Percentiles rank a stretch among this genome's conserved stretches.
Evolutionary conservation across 2,113 vertebrate species (phyloP).

Genomic region (Pandion haliaetus): DNA sequence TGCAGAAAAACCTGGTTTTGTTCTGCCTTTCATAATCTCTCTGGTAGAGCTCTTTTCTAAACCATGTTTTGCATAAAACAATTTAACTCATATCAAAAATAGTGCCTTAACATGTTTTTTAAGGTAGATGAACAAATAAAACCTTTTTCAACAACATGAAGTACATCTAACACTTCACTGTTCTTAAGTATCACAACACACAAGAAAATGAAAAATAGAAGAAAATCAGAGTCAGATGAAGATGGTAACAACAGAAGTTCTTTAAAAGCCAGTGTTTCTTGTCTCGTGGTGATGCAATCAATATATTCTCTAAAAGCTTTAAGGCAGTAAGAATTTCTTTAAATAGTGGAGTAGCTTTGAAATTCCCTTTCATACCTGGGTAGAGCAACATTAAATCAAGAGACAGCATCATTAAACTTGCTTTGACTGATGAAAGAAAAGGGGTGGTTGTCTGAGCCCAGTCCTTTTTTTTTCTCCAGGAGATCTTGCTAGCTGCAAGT

Average conservation of each 20-base stretch:
- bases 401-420: not conserved
- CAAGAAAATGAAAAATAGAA: not conserved
- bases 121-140: not conserved
- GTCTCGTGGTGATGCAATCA: not conserved
- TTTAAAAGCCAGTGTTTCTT: not conserved
- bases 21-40: not conserved
- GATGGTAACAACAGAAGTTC: not conserved
- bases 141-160: not conserved
- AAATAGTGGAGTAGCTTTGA: conserved; percentile 10
- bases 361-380: not conserved
- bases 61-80: not conserved
- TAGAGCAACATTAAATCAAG: not conserved
- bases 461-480: not conserved
- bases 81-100: not conserved
- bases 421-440: not conserved
- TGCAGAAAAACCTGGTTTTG: not conserved
- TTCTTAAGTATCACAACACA: not conserved
- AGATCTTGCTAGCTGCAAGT: not conserved
- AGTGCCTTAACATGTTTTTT: not conserved
- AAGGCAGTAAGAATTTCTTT: not conserved
- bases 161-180: not conserved
- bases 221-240: not conserved
- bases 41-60: not conserved
- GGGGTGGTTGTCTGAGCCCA: not conserved
- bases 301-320: not conserved